Conservation (phyloP, 2,888 invertebrate genomes). For the Nemotelus pantherinus region DNA sequence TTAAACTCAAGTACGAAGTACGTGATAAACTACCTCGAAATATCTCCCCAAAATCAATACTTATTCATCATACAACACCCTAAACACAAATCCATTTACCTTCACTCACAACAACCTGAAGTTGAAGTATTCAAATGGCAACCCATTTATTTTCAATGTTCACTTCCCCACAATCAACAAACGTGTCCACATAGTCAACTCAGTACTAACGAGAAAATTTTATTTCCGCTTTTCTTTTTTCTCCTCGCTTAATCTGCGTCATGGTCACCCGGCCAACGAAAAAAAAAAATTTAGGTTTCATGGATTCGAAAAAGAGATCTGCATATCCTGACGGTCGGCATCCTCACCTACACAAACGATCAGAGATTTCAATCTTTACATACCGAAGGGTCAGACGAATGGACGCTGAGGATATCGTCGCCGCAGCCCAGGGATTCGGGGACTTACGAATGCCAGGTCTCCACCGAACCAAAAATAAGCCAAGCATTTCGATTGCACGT, state of each 20-base stretch:
- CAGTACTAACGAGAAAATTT: conserved; percentile 22
- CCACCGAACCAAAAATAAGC: conserved; percentile 80
- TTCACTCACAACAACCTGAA: no score
- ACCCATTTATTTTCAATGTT: no score
- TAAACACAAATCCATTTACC: no score
- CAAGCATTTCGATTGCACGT: conserved; percentile 76
- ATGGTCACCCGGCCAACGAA: background rate
- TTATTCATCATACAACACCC: no score
- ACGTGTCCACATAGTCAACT: background rate
- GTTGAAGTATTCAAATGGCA: no score
- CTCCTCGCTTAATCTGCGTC: background rate
- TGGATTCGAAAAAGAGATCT: conserved; percentile 85
- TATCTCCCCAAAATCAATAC: no score
- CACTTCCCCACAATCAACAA: no score
- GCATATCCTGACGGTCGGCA: conserved; percentile 78
- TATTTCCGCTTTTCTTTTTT: conserved; percentile 16
- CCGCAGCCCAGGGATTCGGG: conserved; percentile 75
- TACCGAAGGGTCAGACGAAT: conserved; percentile 76
- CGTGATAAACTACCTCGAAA: no score
- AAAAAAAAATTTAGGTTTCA: conserved; percentile 70
- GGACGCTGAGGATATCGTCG: conserved; percentile 75
- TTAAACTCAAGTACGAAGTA: no score
- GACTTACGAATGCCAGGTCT: conserved; percentile 79
- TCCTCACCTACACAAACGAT: conserved; percentile 76
- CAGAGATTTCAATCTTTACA: conserved; percentile 76